Evolutionary conservation across 2,797 vertebrate genomes (phyloP).

Genomic region (Simalia tracyae): DNA sequence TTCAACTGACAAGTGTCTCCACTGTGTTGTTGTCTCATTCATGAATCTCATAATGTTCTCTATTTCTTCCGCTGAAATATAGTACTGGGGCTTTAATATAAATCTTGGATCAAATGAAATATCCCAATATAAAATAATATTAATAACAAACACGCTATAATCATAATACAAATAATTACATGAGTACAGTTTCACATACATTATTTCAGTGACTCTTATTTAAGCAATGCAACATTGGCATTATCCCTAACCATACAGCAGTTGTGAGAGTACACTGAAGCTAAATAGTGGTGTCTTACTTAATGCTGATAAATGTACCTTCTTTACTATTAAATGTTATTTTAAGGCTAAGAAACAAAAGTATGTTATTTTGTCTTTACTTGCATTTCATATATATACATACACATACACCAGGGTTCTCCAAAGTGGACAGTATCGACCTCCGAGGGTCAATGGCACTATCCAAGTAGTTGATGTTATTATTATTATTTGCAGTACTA

Average conservation of each 20-base stretch:
- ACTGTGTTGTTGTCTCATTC: constrained; percentile 88
- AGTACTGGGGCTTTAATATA: background rate
- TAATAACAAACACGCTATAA: background rate
- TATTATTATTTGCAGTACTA: background rate
- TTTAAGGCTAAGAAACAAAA: constrained; percentile 38
- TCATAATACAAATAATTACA: background rate
- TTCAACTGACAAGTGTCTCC: constrained; percentile 93
- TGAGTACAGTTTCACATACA: background rate
- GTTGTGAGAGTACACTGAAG: background rate
- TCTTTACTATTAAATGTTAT: constrained; percentile 25
- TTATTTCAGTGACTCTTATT: background rate
- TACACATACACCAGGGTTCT: background rate
- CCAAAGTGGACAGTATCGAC: background rate
- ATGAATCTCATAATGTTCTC: constrained; percentile 93
- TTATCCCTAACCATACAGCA: background rate
- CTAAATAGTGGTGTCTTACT: background rate
- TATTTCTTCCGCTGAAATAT: constrained; percentile 86
- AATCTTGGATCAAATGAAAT: constrained; percentile 14
- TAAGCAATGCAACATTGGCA: background rate
- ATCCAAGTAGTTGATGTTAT: background rate
- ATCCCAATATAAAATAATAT: background rate
- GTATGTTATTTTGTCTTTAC: background rate
- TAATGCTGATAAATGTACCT: background rate
- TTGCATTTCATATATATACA: background rate
- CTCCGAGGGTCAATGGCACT: background rate